A percentile compares a stretch with the other conserved stretches of the same genome.
phyloP scores from a whole-genome alignment of 2,113 vertebrate genomes.

The Brachionichthys hirsutus region DNA sequence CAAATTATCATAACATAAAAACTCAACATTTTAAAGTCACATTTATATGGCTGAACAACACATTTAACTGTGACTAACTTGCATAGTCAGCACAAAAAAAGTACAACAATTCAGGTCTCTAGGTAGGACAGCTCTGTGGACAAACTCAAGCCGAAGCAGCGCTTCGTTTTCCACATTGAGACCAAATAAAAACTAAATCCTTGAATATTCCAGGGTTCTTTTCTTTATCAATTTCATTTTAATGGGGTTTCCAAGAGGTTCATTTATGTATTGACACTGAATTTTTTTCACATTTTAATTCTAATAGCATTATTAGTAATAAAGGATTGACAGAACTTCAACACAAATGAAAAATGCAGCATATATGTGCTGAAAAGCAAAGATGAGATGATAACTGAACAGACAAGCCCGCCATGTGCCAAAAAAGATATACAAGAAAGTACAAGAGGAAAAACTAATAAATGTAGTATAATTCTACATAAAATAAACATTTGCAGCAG shows the following conservation, averaged over 20 bases:
- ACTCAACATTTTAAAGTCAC: slow-evolving; percentile 77
- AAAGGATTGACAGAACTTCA: background rate
- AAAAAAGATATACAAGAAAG: slow-evolving; percentile 16
- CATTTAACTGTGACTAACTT: slow-evolving; percentile 74
- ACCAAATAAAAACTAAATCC: slow-evolving; percentile 39
- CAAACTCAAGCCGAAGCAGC: slow-evolving; percentile 20
- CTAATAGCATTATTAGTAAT: background rate
- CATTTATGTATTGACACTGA: background rate
- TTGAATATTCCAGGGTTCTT: slow-evolving; percentile 19
- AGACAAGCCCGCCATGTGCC: slow-evolving; percentile 12
- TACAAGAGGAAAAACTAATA: slow-evolving; percentile 42
- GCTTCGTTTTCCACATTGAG: slow-evolving; percentile 21
- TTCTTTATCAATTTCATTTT: slow-evolving; percentile 21
- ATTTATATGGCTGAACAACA: slow-evolving; percentile 62
- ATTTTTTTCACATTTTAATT: background rate
- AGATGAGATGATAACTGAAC: slow-evolving; percentile 23
- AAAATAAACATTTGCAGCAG: slow-evolving; percentile 69
- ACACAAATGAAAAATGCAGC: slow-evolving; percentile 14
- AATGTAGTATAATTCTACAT: slow-evolving; percentile 56
- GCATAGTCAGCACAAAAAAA: slow-evolving; percentile 86
- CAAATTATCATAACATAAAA: slow-evolving; percentile 50
- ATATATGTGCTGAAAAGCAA: slow-evolving; percentile 1
- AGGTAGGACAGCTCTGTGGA: slow-evolving; percentile 42
- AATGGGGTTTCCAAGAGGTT: slow-evolving; percentile 2
- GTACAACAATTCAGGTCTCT: slow-evolving; percentile 71